Conservation (phyloP, 2,113 vertebrate species). For the Psophia crepitans region DNA sequence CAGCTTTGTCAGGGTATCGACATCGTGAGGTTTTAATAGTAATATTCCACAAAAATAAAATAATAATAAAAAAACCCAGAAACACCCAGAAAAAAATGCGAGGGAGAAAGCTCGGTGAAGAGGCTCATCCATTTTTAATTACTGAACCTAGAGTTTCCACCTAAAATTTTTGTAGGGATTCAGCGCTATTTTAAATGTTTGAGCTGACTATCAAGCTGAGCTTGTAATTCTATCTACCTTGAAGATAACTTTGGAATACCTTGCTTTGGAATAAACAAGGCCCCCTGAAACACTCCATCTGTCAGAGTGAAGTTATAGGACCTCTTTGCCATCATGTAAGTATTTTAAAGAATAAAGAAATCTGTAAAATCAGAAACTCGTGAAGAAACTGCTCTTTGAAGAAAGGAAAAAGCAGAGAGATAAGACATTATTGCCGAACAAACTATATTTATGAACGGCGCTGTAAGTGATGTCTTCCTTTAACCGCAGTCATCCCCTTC, state of each 20-base stretch:
- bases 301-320: neutral
- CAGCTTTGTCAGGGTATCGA: neutral
- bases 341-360: neutral
- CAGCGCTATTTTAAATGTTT: neutral
- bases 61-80: too few relatives aligned
- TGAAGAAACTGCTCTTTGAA: neutral
- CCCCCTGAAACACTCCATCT: neutral
- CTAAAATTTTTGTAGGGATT: neutral
- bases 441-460: conserved; percentile 39
- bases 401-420: neutral
- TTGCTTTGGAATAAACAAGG: neutral
- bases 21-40: neutral
- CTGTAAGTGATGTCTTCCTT: conserved; percentile 8
- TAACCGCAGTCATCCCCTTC: conserved; percentile 33
- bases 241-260: neutral
- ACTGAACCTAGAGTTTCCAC: neutral
- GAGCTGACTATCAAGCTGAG: neutral
- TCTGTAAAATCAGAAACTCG: neutral
- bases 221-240: neutral
- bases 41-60: neutral
- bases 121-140: neutral
- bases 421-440: neutral
- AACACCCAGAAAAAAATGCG: neutral
- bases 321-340: neutral
- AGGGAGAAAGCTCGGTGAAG: neutral